Conservation (phyloP, 92 coral and sea anemone species). For the Umimayanthus kanabou region DNA sequence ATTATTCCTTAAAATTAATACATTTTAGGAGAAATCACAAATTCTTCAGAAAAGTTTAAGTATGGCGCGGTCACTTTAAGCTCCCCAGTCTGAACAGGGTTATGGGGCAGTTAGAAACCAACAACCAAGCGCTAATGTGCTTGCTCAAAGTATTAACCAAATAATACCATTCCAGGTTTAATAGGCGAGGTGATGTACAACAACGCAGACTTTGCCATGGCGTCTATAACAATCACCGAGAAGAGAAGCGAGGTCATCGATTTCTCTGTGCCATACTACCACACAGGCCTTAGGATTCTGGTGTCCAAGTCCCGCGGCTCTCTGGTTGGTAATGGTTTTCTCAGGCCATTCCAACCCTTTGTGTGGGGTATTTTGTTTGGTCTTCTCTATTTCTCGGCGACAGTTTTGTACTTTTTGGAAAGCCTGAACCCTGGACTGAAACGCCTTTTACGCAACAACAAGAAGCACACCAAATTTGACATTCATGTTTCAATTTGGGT, state of each 20-base stretch:
- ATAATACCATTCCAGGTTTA: slow-evolving; percentile 42
- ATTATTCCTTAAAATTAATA: too few relatives aligned
- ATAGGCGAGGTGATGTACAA: slow-evolving; percentile 60
- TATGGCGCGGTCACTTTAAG: too few relatives aligned
- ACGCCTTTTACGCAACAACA: slow-evolving; percentile 37
- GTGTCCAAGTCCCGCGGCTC: slow-evolving; percentile 66
- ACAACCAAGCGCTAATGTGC: too few relatives aligned
- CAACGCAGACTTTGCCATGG: slow-evolving; percentile 67
- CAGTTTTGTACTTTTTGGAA: slow-evolving; percentile 53
- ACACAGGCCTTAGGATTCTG: slow-evolving; percentile 65
- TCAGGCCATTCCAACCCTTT: slow-evolving; percentile 56
- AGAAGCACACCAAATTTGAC: slow-evolving; percentile 53
- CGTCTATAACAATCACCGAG: slow-evolving; percentile 71
- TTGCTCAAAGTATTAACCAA: background rate
- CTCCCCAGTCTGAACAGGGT: too few relatives aligned
- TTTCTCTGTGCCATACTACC: slow-evolving; percentile 62
- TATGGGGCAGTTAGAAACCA: too few relatives aligned
- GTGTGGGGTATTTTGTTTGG: slow-evolving; percentile 57
- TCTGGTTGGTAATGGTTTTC: slow-evolving; percentile 62
- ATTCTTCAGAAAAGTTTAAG: too few relatives aligned
- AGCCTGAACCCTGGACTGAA: slow-evolving; percentile 60
- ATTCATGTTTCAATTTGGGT: slow-evolving; percentile 69
- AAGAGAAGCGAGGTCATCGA: slow-evolving; percentile 62
- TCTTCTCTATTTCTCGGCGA: slow-evolving; percentile 60
- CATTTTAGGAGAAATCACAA: too few relatives aligned